phyloP scores from a whole-genome alignment of 2,113 vertebrate species.

The Entomyzon cyanotis region DNA sequence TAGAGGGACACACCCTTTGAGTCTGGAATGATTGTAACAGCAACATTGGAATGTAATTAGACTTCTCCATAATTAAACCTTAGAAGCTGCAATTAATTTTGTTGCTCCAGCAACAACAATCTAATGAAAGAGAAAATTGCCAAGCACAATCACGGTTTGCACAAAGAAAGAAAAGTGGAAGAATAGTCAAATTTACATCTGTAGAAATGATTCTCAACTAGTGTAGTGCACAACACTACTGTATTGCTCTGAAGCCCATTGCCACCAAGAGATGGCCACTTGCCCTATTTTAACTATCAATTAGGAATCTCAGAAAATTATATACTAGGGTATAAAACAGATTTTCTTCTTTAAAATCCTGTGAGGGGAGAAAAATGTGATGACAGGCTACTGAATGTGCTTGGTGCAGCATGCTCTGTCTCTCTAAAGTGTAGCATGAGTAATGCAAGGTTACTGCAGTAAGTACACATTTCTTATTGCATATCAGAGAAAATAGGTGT shows the following conservation, averaged over 20 bases:
- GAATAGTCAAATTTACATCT: background rate
- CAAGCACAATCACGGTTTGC: background rate
- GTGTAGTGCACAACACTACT: background rate
- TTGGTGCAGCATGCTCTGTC: background rate
- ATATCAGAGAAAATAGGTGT: conserved; percentile 45
- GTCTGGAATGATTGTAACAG: background rate
- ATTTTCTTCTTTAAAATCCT: background rate
- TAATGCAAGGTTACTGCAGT: conserved; percentile 58
- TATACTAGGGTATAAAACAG: background rate
- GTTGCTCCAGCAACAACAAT: background rate
- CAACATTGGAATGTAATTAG: background rate
- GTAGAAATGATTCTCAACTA: background rate
- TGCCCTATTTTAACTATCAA: background rate
- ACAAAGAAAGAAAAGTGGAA: background rate
- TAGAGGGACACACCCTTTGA: background rate
- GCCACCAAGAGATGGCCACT: background rate
- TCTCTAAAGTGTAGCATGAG: background rate
- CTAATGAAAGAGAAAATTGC: background rate
- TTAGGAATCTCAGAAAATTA: background rate
- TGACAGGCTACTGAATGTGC: background rate
- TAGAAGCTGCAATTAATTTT: background rate
- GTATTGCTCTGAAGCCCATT: background rate
- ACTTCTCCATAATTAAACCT: background rate
- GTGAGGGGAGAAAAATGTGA: background rate
- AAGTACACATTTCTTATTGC: conserved; percentile 53